phyloP scores from a whole-genome alignment of 2,113 vertebrate genomes.

The Nyctibius bracteatus region DNA sequence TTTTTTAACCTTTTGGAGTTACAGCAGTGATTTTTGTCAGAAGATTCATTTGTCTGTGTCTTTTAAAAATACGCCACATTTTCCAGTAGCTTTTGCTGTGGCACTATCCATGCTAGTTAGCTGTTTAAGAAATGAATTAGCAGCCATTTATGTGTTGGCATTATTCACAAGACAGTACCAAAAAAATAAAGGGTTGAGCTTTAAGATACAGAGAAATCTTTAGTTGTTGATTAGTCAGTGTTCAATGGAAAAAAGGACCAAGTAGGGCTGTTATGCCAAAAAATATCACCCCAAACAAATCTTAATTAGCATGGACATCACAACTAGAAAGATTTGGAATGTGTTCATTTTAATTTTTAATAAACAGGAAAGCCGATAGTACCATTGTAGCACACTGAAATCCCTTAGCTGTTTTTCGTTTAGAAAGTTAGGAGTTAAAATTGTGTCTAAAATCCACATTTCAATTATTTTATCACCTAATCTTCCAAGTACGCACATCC shows the following conservation, averaged over 20 bases:
- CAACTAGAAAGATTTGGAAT: neutral
- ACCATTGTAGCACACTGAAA: neutral
- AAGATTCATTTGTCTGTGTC: neutral
- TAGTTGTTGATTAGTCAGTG: neutral
- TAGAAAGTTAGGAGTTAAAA: constrained; percentile 52
- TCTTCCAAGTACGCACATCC: constrained; percentile 44
- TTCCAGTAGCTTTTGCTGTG: neutral
- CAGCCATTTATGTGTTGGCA: neutral
- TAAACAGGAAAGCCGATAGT: constrained; percentile 1
- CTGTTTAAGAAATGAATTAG: neutral
- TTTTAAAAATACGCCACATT: neutral
- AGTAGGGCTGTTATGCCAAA: neutral
- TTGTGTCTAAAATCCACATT: constrained; percentile 58
- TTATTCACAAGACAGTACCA: neutral
- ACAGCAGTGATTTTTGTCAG: neutral
- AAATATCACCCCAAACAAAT: neutral
- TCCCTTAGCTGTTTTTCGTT: constrained; percentile 25
- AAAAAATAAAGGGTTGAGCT: neutral
- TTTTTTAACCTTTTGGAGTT: neutral
- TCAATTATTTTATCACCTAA: constrained; percentile 64
- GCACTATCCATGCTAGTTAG: neutral
- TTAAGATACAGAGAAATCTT: neutral
- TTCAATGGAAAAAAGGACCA: neutral
- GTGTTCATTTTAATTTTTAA: constrained; percentile 39
- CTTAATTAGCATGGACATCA: neutral